A percentile compares a stretch with the other conserved stretches of the same genome.
Evolutionary conservation across 2,797 vertebrate species (phyloP).

Genomic region (Dipus sagitta): DNA sequence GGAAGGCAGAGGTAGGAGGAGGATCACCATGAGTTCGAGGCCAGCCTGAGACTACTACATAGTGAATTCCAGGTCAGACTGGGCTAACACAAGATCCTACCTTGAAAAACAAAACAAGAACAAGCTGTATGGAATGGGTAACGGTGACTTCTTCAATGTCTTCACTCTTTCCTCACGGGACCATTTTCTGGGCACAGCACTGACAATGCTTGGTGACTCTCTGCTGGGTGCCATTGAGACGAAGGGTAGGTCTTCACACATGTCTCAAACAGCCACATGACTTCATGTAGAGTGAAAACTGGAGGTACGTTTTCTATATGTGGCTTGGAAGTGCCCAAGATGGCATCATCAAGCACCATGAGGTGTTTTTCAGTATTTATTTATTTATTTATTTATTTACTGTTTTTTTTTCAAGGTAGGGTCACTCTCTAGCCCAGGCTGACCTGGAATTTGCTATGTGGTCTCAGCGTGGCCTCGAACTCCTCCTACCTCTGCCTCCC

Average conservation of each 20-base stretch:
- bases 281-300: background rate
- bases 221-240: background rate
- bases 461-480: too few species aligned
- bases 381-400: too few species aligned
- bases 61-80: too few species aligned
- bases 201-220: background rate
- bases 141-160: background rate
- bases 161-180: background rate
- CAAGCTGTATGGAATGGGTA: background rate
- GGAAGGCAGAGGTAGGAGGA: too few species aligned
- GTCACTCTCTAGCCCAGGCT: too few species aligned
- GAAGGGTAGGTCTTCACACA: background rate
- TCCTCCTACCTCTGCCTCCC: too few species aligned
- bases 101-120: too few species aligned
- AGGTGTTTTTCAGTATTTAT: background rate
- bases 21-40: too few species aligned
- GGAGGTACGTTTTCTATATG: background rate
- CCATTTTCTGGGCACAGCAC: background rate
- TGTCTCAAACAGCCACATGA: background rate
- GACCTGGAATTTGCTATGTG: too few species aligned
- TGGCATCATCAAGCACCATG: background rate
- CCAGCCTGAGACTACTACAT: too few species aligned
- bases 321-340: background rate
- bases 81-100: too few species aligned
- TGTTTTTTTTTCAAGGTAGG: too few species aligned